These are phyloP conservation scores for Leptodirus hochenwartii DNA, from an alignment of 2,888 invertebrate species.

Conservation along the genomic window DNA sequence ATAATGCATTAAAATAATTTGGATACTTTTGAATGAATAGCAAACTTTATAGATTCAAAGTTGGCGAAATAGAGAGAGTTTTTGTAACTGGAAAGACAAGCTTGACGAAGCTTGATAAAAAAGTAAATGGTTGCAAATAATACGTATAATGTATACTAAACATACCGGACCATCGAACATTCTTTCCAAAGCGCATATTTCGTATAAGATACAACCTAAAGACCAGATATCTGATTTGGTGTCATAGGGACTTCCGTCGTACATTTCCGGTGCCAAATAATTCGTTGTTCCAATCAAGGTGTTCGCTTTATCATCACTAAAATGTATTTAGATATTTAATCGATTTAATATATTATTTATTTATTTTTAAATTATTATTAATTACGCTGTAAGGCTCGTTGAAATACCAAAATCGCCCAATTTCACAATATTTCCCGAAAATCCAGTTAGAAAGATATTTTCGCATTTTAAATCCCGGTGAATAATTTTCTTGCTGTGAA, in stretches of 20 bases:
- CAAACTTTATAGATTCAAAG: too few relatives aligned
- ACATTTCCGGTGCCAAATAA: slow-evolving; percentile 72
- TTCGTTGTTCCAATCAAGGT: slow-evolving; percentile 63
- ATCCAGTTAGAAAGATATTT: slow-evolving; percentile 62
- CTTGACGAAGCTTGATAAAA: too few relatives aligned
- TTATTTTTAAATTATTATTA: slow-evolving; percentile 16
- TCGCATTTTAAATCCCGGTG: slow-evolving; percentile 74
- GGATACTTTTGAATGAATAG: too few relatives aligned
- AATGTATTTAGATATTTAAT: slow-evolving; percentile 6
- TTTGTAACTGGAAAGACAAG: too few relatives aligned
- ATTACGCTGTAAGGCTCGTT: slow-evolving; percentile 45
- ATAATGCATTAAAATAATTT: too few relatives aligned
- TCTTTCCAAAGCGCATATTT: slow-evolving; percentile 54
- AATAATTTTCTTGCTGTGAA: slow-evolving; percentile 58
- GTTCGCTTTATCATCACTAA: slow-evolving; percentile 15
- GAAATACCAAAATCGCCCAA: slow-evolving; percentile 78
- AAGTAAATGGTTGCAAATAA: slow-evolving; percentile 2
- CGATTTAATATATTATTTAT: slow-evolving; percentile 5
- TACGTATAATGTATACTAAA: slow-evolving; percentile 10
- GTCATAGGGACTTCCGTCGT: slow-evolving; percentile 57
- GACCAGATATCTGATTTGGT: slow-evolving; percentile 77
- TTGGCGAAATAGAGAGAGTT: too few relatives aligned
- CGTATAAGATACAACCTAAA: slow-evolving; percentile 67
- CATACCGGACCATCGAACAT: slow-evolving; percentile 55
- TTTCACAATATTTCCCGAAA: slow-evolving; percentile 47